Conservation (phyloP, 2,888 invertebrate species). For the Saturnia pavonia region DNA sequence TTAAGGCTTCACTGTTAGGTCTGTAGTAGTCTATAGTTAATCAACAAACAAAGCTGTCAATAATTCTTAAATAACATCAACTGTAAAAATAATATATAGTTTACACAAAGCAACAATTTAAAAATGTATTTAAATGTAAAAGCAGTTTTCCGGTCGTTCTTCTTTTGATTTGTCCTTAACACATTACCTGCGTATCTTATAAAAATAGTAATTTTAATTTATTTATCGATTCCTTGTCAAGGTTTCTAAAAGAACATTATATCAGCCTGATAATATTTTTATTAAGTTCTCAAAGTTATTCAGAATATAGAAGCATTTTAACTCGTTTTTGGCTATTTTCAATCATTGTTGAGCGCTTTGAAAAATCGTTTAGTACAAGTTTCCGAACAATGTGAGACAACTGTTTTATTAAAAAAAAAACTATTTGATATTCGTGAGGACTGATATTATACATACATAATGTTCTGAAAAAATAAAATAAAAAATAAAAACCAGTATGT, state of each 20-base stretch:
- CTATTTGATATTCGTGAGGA: not conserved
- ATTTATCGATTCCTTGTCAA: not conserved
- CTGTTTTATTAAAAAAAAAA: too few species aligned
- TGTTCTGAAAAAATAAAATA: not conserved
- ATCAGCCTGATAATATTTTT: too few species aligned
- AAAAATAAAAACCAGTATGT: not conserved
- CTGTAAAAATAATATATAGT: not conserved
- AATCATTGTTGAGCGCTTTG: too few species aligned
- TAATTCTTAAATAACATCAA: not conserved
- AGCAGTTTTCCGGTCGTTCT: too few species aligned
- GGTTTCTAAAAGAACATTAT: too few species aligned
- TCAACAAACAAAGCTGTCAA: not conserved
- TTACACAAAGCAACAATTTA: not conserved
- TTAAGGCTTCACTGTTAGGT: not conserved
- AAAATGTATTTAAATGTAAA: not conserved
- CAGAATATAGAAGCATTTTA: not conserved
- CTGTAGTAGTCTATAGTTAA: not conserved
- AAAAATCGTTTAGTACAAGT: too few species aligned
- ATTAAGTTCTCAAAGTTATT: not conserved
- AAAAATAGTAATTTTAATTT: not conserved
- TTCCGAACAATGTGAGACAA: too few species aligned
- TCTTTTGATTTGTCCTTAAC: too few species aligned
- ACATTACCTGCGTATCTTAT: too few species aligned
- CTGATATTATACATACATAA: not conserved
- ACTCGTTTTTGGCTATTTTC: too few species aligned